Base-by-base conservation (phyloP, 2,113 vertebrate species). In the Carassius carassius region DNA sequence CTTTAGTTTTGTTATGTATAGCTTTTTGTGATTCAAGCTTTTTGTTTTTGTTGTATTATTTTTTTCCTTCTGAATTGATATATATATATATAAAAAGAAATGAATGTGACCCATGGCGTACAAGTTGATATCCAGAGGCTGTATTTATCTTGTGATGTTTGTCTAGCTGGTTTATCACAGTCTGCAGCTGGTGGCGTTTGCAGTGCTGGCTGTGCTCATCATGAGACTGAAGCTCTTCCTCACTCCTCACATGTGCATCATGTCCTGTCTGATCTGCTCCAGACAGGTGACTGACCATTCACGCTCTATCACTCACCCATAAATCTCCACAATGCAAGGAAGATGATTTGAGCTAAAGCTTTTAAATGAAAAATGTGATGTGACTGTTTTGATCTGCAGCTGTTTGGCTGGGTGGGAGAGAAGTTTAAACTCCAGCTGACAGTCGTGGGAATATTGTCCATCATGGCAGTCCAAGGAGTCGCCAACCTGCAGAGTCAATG, bases 141-240 rank as follows among this genome's bases (percentile, higher is more conserved):
- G 81, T 81, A 41, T 3, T 23, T 19, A 0, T 6, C 5, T 10
- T 76, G 6, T 86, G 56, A 58, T 37, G 86, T 82, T 72, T 84
- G 37, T 87, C 81, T 90, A 99, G 98, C 86, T 98, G 92, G 94
- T 97, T 12, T 99, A 97, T 88, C 97, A 99, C 85, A 94, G 94
- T 3, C 90, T 99, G 89, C 97, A 98, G 90, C 93, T 99, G 65
- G 41, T 97, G 84, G 97, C 97, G 0, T 99, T 96, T 82, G 87
- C 95, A 0, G 92, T 93, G 47, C 93, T 99, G 35, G 97, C 97
- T 0, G 78, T 98, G 90, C 94, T 99, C 92, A 98, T 99, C 87
- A 99, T 99, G 98, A 95, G 98, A 19, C 93, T 99, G 25, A 99
- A 99, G 87, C 96, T 99, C 86, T 99, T 99, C 92, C 91, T 99